phyloP scores from a whole-genome alignment of 2,888 invertebrate species.

The Lacanobia oleracea region DNA sequence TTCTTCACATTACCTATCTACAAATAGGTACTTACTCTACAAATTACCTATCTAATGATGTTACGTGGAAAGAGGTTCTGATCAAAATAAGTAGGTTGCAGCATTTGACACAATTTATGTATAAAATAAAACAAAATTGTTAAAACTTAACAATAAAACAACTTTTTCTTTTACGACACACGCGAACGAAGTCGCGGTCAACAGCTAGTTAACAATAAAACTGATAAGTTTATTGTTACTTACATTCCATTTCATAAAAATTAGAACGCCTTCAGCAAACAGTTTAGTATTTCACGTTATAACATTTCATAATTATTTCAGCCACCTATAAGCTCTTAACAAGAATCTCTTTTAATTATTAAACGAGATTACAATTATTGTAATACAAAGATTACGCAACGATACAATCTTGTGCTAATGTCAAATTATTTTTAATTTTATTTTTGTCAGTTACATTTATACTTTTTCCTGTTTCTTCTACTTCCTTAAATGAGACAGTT shows the following conservation, averaged over 20 bases:
- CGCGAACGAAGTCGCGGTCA: too few relatives aligned
- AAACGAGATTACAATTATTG: slow-evolving; percentile 16
- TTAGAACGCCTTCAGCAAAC: neutral
- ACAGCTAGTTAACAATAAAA: neutral
- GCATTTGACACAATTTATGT: slow-evolving; percentile 7
- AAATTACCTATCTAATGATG: too few relatives aligned
- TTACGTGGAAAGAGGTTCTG: too few relatives aligned
- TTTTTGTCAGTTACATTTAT: slow-evolving; percentile 31
- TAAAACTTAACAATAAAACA: neutral
- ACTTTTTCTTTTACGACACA: too few relatives aligned
- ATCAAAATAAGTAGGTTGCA: neutral
- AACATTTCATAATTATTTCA: slow-evolving; percentile 45
- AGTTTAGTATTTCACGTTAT: neutral
- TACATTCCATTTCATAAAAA: slow-evolving; percentile 19
- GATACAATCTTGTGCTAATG: slow-evolving; percentile 20
- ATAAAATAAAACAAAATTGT: too few relatives aligned
- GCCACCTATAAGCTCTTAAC: slow-evolving; percentile 1
- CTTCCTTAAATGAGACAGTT: slow-evolving; percentile 41
- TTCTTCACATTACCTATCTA: too few relatives aligned
- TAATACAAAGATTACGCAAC: slow-evolving; percentile 33
- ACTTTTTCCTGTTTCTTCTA: neutral
- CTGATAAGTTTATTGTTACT: slow-evolving; percentile 11
- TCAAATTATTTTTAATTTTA: slow-evolving; percentile 30
- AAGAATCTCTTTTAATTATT: slow-evolving; percentile 19
- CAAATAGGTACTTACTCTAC: too few relatives aligned